Base-by-base conservation (phyloP, 2,888 invertebrate genomes). In the Eilema depressum region DNA sequence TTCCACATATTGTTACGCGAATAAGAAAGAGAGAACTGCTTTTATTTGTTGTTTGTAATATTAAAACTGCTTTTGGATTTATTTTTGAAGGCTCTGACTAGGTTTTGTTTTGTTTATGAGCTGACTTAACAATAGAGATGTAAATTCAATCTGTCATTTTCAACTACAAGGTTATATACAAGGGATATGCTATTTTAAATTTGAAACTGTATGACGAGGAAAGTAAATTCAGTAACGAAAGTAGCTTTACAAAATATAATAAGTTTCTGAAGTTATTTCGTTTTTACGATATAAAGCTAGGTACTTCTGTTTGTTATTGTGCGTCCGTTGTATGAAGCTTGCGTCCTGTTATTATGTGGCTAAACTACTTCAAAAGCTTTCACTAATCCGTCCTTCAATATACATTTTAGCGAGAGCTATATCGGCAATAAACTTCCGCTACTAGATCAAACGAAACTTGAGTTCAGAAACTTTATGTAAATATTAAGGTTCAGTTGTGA, bases 361-460 rank as follows among this genome's bases (percentile, higher is more conserved):
- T 11, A 63, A 63, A 41, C 26, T 63, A 17, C 37, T 25, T 1
- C 14, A 26, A 63, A 63, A 63, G 63, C 37, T 41, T 63, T 63
- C 23, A 25, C 37, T 63, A 63, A 63, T 63, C 37, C 37, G 25
- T 63, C 37, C 25, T 25, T 63, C 23, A 37, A 37, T 25, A 17
- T 25, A 23, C 23, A 37, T 63, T 63, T 17, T 7, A 17, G 62
- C n/a, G 62, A 25, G 17, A 3, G 23, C 53, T 53, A 53, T 10
- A 53, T 53, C 53, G 53, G 53, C 20, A 53, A 53, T n/a, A 53
- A 33, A 37, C 37, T 37, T 62, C 33, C 37, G 23, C 33, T 23
- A 37, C 23, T 62, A 37, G 37, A 37, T 62, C 23, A 37, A 61
- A 33, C n/a, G 12, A 33, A 33, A 37, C 1, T 62, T 20, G 1